Base-by-base conservation (phyloP, 2,797 vertebrate species). In the Tapera naevia region DNA sequence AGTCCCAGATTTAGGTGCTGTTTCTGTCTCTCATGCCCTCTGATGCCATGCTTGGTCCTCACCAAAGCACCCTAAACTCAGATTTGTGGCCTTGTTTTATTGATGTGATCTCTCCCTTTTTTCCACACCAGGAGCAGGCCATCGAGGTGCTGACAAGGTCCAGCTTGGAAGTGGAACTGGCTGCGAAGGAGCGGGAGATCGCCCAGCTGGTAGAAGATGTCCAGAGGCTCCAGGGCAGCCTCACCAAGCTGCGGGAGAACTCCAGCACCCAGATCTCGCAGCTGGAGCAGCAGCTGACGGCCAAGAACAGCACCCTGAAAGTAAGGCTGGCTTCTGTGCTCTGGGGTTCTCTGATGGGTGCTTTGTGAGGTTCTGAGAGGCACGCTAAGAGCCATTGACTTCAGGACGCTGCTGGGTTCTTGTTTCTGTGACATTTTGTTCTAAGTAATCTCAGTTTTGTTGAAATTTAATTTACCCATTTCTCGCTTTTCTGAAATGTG, bases 221-320 rank as follows among this genome's bases (percentile, higher is more conserved):
- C 75, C 99, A 99, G 98, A 98, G 99, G 95, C 99, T 99, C 97
- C 99, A 99, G 98, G 98, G 98, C 98, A 99, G 98, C 98, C 99
- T 99, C 97, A 99, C 98, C 97, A 99, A 98, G 98, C 99, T 99
- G 93, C 97, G 99, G 56, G 99, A 99, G 97, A 99, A 98, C 96
- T 99, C 99, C 41, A 98, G 98, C 98, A 98, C 98, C 96, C 99
- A 99, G 96, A 99, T 99, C 97, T 97, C 98, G 35, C 99, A 99
- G 97, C 98, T 99, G 51, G 99, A 99, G 98, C 98, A 99, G 98
- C 99, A 99, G 97, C 98, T 99, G 93, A 98, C 98, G 4, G 98
- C 98, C 98, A 99, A 99, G 98, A 99, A 98, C 93, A 98, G 98
- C 97, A 98, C 98, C 1, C 99, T 99, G 65, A 99, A 99, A 98